These are phyloP conservation scores for Chymomyza costata DNA, from an alignment of 1,140 invertebrate species.

Conservation along the genomic window DNA sequence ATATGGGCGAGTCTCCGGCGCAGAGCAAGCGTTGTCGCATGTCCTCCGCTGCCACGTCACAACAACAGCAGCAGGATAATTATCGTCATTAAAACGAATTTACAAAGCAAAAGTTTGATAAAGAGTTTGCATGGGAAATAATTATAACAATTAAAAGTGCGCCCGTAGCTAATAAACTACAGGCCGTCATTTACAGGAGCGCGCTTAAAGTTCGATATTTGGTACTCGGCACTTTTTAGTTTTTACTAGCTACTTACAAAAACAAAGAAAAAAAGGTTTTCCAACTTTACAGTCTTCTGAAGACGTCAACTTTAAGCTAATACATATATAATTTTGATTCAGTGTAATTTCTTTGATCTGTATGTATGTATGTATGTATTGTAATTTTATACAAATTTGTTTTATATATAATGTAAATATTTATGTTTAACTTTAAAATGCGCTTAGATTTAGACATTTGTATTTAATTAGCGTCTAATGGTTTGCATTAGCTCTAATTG, in stretches of 20 bases:
- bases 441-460: slow-evolving; percentile 32
- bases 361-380: too few species aligned
- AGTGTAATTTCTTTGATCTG: too few species aligned
- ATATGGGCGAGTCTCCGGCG: slow-evolving; percentile 69
- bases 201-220: too few species aligned
- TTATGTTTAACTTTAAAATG: slow-evolving; percentile 58
- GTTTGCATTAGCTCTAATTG: slow-evolving; percentile 14
- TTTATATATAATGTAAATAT: slow-evolving; percentile 53
- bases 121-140: slow-evolving; percentile 17
- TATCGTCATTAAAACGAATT: slow-evolving; percentile 72
- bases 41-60: slow-evolving; percentile 45
- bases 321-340: slow-evolving; percentile 27
- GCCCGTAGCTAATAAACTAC: slow-evolving; percentile 13
- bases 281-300: slow-evolving; percentile 71
- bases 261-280: slow-evolving; percentile 43
- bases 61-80: slow-evolving; percentile 55
- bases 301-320: slow-evolving; percentile 46
- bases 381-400: not conserved
- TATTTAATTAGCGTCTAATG: slow-evolving; percentile 25
- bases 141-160: slow-evolving; percentile 25
- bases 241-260: slow-evolving; percentile 22
- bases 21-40: slow-evolving; percentile 68
- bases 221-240: slow-evolving; percentile 18
- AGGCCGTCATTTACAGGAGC: slow-evolving; percentile 16
- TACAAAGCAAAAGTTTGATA: slow-evolving; percentile 41